Conservation (phyloP, 2,888 invertebrate species). For the Lepas anatifera region DNA sequence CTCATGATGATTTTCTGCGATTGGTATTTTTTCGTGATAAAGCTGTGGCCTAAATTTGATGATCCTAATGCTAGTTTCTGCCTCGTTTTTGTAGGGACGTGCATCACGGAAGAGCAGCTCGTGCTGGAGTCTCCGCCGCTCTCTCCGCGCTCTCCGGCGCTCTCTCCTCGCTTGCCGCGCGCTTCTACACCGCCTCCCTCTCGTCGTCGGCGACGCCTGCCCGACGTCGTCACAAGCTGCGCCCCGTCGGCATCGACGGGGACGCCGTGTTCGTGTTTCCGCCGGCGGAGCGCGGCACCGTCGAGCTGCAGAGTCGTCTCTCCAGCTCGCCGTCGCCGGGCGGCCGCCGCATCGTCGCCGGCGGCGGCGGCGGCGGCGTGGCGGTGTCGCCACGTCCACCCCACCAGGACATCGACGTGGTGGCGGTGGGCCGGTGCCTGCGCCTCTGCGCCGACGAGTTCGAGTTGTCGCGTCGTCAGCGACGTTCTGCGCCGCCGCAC, state of each 20-base stretch:
- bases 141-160: neutral
- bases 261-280: neutral
- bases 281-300: neutral
- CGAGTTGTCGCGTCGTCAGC: neutral
- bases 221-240: constrained; percentile 2
- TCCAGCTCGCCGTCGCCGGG: neutral
- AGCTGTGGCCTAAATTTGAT: too few relatives aligned
- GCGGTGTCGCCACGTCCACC: neutral
- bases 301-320: neutral
- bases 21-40: too few relatives aligned
- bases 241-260: neutral
- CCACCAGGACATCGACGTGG: neutral
- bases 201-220: too few relatives aligned
- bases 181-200: too few relatives aligned
- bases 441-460: neutral
- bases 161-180: too few relatives aligned
- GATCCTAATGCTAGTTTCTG: too few relatives aligned
- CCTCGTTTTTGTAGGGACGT: neutral
- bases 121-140: neutral
- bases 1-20: too few relatives aligned
- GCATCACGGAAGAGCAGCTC: neutral
- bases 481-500: too few relatives aligned
- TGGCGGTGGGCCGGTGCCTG: neutral
- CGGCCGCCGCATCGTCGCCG: too few relatives aligned
- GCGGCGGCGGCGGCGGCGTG: neutral